phyloP scores from a whole-genome alignment of 2,888 invertebrate species.

The Formica aserva region DNA sequence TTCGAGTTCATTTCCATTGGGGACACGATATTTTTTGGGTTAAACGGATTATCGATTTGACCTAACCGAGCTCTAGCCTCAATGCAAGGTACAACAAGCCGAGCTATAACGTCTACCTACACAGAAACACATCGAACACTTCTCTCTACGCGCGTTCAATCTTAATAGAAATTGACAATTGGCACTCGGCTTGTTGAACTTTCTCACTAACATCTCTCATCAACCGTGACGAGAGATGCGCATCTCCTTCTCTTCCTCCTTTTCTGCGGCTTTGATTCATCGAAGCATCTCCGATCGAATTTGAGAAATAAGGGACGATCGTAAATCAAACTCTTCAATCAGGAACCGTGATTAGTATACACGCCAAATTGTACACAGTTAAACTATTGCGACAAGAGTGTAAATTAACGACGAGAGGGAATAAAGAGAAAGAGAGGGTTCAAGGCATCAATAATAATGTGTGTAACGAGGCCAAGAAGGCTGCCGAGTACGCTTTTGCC shows the following conservation, averaged over 20 bases:
- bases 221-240: background rate
- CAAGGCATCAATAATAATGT: constrained; percentile 58
- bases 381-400: constrained; percentile 25
- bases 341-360: constrained; percentile 39
- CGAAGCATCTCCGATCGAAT: background rate
- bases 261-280: background rate
- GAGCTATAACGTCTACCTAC: constrained; percentile 36
- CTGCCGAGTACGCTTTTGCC: constrained; percentile 62
- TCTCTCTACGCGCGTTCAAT: constrained; percentile 40
- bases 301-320: background rate
- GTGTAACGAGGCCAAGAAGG: constrained; percentile 61
- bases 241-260: background rate
- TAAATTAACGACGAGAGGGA: constrained; percentile 32
- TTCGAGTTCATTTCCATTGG: constrained; percentile 11
- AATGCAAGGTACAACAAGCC: constrained; percentile 65
- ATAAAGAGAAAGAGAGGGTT: constrained; percentile 19
- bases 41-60: constrained; percentile 71
- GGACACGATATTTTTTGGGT: constrained; percentile 56
- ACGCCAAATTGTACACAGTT: constrained; percentile 44
- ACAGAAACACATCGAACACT: background rate
- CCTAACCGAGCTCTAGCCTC: constrained; percentile 60
- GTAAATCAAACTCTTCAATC: background rate
- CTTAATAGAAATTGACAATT: constrained; percentile 68
- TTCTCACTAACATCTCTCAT: constrained; percentile 37
- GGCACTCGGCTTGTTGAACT: constrained; percentile 44